Conservation (phyloP, 2,797 vertebrate species). For the Varecia variegata region DNA sequence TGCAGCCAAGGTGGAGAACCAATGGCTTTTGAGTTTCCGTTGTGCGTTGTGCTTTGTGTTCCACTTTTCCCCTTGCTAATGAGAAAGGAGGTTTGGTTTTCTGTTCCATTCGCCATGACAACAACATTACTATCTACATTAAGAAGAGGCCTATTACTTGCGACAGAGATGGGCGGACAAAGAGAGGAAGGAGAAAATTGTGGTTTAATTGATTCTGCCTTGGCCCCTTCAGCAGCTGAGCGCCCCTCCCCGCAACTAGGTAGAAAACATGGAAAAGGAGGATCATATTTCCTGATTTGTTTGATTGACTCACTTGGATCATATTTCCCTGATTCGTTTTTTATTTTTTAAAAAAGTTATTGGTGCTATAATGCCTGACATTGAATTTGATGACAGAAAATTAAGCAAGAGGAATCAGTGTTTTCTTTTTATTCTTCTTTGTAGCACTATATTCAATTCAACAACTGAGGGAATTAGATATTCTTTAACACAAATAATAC, state of each 20-base stretch:
- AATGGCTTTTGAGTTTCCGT: not conserved
- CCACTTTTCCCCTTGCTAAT: not conserved
- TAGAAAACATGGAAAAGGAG: conserved; percentile 8
- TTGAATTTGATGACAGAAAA: conserved; percentile 63
- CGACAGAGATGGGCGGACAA: not conserved
- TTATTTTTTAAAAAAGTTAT: not conserved
- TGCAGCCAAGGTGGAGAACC: rapidly evolving
- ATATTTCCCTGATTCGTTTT: not conserved
- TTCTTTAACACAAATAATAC: conserved; percentile 53
- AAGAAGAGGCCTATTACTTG: not conserved
- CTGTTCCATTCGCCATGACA: not conserved
- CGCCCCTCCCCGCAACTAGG: not conserved
- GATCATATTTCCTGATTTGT: not conserved
- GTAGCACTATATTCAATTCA: conserved; percentile 1
- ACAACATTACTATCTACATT: not conserved
- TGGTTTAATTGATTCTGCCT: not conserved
- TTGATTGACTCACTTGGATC: not conserved
- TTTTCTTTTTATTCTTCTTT: not conserved
- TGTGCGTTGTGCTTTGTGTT: rapidly evolving
- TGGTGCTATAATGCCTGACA: conserved; percentile 23
- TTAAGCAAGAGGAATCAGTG: conserved; percentile 37
- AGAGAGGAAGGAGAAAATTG: no score
- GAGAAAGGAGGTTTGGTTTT: not conserved
- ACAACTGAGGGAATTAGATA: conserved; percentile 47
- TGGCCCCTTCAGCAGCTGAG: not conserved